Evolutionary conservation across 1,140 invertebrate species (phyloP), one percentile per base, ranked within the genome.

Genomic region (Ridgeia piscesae): DNA sequence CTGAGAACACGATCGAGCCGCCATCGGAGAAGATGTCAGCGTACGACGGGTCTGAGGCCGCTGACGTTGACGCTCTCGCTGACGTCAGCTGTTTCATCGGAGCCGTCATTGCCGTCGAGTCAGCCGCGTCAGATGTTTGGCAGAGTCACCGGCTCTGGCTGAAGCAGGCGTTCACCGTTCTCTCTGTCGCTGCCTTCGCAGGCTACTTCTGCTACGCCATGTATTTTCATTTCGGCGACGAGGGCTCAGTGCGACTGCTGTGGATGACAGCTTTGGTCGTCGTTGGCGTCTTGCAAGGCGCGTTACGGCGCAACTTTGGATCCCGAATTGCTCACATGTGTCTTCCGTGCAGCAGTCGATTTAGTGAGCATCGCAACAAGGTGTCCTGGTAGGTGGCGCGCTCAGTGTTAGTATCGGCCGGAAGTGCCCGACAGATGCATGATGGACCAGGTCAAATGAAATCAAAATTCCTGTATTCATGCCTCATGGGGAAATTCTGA

Each of bases 241-340:
- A 93, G 91, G 35, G 92, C 94, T 93, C 93, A 89, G 33, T 93
- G 33, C 89, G 33, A 34, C 92, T 89, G 33, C 89, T 91, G 14
- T 91, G 91, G 91, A 91, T 91, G 91, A 91, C 91, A 33, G 34
- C 48, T 6, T 9, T 91, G 35, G 91, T 21, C 91, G 91, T 91
- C 31, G 34, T 48, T 58, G 33, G 42, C 91, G 91, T 91, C 48
- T 21, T 91, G 34, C 33, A 42, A 17, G 48, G 33, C 91, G n/a
- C 27, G 17, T 1, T 90, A 90, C 33, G 89, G 31, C 34, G 35
- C 9, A 8, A 90, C 89, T 90, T 90, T 27, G 89, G 89, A 27
- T 8, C 4, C 89, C 35, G 89, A 35, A 90, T 90, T 14, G 17
- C 89, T 34, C 34, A 90, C 4, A 17, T 34, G 58, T 77, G 14